Evolutionary conservation across 2,797 vertebrate genomes (phyloP).

Genomic region (Hozukius guyotensis): DNA sequence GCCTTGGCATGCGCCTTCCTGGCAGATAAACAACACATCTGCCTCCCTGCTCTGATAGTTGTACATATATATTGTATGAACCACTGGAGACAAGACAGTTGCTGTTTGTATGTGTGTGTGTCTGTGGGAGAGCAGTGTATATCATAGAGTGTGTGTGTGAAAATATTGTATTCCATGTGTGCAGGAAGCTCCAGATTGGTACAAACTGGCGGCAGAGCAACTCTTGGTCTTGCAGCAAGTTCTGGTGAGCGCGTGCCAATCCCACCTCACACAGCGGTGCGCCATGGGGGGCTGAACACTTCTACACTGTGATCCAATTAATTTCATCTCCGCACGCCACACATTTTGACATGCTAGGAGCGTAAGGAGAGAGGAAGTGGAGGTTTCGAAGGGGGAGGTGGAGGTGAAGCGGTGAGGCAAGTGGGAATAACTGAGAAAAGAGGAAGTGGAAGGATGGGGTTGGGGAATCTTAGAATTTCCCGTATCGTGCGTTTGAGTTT

Average conservation of each 20-base stretch:
- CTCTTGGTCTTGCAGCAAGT: conserved; percentile 44
- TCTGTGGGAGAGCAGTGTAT: not conserved
- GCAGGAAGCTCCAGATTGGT: conserved; percentile 55
- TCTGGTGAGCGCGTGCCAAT: conserved; percentile 54
- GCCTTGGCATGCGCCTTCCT: conserved; percentile 53
- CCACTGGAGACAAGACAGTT: conserved; percentile 14
- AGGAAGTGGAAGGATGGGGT: conserved; percentile 46
- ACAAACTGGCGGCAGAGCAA: conserved; percentile 42
- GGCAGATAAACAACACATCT: conserved; percentile 60
- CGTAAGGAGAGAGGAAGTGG: conserved; percentile 54
- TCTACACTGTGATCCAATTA: conserved; percentile 82
- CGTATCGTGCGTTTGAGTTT: conserved; percentile 70
- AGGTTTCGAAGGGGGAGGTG: conserved; percentile 66
- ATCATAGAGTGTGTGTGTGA: not conserved
- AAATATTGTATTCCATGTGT: conserved; percentile 19
- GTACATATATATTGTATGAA: conserved; percentile 54
- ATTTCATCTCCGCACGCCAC: conserved; percentile 77
- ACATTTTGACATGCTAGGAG: conserved; percentile 77
- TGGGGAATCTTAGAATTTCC: conserved; percentile 71
- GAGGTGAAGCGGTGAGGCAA: conserved; percentile 60
- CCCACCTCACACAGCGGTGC: conserved; percentile 51
- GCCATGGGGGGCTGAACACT: conserved; percentile 70
- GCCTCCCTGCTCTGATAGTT: conserved; percentile 42
- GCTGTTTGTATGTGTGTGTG: conserved; percentile 2
- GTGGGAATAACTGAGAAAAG: conserved; percentile 62